These are phyloP conservation scores for Camponotus pennsylvanicus DNA, from an alignment of 1,140 invertebrate genomes.

Conservation along the genomic window DNA sequence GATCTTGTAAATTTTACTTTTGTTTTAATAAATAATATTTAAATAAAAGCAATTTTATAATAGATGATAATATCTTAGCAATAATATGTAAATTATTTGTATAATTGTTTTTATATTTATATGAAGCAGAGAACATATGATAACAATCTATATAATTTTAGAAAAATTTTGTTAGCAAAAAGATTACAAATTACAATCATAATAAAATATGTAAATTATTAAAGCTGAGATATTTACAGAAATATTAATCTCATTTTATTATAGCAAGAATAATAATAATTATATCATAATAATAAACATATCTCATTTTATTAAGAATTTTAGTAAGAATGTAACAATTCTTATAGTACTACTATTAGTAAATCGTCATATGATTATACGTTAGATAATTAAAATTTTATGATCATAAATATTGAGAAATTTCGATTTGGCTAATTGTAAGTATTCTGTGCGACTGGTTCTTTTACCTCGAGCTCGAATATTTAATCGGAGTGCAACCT, in stretches of 20 bases:
- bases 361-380: background rate
- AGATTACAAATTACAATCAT: background rate
- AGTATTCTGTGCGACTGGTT: background rate
- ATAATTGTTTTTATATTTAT: background rate
- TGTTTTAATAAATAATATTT: background rate
- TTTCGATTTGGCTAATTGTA: background rate
- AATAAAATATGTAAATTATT: background rate
- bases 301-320: no score
- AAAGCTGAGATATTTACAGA: background rate
- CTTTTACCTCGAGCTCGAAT: conserved; percentile 3
- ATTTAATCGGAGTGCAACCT: background rate
- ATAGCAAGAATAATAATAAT: background rate
- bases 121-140: background rate
- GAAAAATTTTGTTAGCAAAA: background rate
- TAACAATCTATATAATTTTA: background rate
- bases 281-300: no score
- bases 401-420: background rate
- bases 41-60: background rate
- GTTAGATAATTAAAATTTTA: background rate
- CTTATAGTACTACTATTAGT: background rate
- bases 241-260: conserved; percentile 7
- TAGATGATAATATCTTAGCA: background rate
- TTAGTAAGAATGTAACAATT: background rate
- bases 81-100: background rate
- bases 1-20: conserved; percentile 1